Evolutionary conservation across 2,888 invertebrate species (phyloP), one percentile per base, ranked within the genome.

Genomic region (Auanema freiburgensis): DNA sequence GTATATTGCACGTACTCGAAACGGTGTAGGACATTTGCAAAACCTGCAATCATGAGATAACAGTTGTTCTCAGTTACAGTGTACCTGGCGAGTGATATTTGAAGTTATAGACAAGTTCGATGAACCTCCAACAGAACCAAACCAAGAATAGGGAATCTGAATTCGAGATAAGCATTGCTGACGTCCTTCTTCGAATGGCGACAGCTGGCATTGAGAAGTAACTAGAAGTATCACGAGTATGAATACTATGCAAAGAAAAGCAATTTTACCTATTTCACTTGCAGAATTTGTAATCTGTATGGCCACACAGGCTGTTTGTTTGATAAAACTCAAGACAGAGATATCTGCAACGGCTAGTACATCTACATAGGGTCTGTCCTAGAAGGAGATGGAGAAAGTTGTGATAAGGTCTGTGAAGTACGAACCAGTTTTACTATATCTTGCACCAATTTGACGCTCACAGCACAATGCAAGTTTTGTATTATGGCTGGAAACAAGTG

Each of bases 351-450:
- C 67, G 6, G 77, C 80, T 16, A 81, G 49, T 8, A 79, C 69
- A 63, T 81, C 80, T n/a, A 80, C 72, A 63, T 77, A 80, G 1
- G 80, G 80, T 12, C 77, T 72, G 46, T 77, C 76, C 79, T 79
- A 43, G 10, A 58, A 42, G 1, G 10, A 14, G 16, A 3, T 41
- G 6, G 21, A 46, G 46, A 8, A 8, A 5, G 11, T 46, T 21
- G 18, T 8, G 46, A 11, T 16, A 11, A 18, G 6, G 6, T 46
- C 11, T 11, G 5, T 46, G 46, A 21, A 11, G 46, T n/a, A 24
- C 18, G 24, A 24, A 63, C 57, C 44, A 63, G 44, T 43, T 57
- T 62, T 21, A 63, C 63, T 6, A 58, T 33, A 53, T 57, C 43
- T 16, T 52, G 44, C n/a, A 63, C 63, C 14, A 63, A 58, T 42